Evolutionary conservation across 2,113 vertebrate species (phyloP).

Genomic region (Lathamus discolor): DNA sequence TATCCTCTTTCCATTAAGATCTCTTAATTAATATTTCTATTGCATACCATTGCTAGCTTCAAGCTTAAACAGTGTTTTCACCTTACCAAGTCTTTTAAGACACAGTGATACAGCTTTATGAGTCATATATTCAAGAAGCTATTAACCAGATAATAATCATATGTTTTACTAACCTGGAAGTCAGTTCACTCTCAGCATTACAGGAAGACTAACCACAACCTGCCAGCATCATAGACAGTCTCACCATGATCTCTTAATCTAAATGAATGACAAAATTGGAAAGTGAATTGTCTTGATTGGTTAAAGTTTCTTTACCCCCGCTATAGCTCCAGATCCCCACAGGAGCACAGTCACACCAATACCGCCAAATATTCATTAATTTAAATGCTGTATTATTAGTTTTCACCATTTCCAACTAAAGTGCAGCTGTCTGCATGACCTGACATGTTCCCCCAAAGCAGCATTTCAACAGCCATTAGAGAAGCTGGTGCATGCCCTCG

Average conservation of each 20-base stretch:
- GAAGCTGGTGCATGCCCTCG: not conserved
- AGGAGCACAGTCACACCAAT: not conserved
- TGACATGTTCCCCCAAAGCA: not conserved
- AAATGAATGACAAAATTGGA: not conserved
- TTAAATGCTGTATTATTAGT: not conserved
- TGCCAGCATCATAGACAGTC: not conserved
- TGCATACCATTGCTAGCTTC: not conserved
- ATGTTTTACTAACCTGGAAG: not conserved
- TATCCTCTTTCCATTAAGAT: not conserved
- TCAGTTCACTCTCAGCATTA: not conserved
- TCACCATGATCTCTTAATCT: not conserved
- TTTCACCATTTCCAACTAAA: not conserved
- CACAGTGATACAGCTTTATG: not conserved
- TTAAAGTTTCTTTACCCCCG: not conserved
- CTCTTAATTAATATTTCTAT: not conserved
- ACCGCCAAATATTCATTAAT: not conserved
- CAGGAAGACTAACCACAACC: not conserved
- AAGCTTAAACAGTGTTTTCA: not conserved
- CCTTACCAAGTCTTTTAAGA: not conserved
- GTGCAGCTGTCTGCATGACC: not conserved
- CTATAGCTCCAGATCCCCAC: not conserved
- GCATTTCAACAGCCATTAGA: not conserved
- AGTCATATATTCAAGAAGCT: not conserved
- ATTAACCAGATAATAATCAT: not conserved
- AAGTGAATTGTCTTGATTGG: not conserved